Base-by-base conservation (phyloP, 2,888 invertebrate species). In the Plutella xylostella region DNA sequence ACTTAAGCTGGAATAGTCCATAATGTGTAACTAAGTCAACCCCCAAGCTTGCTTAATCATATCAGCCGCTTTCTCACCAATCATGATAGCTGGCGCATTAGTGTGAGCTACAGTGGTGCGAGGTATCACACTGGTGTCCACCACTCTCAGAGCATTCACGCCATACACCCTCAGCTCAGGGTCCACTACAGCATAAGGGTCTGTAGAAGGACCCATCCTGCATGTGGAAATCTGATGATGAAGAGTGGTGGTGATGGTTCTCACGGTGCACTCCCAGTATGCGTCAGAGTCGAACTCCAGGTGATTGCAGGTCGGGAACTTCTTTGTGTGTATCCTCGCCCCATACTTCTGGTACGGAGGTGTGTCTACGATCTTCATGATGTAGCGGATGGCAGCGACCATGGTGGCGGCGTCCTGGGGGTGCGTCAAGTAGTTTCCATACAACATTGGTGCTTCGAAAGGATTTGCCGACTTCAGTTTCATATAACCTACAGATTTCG, bases 201-300 rank as follows among this genome's bases (percentile, higher is more conserved):
- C 90, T 0, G 66, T 58, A 0, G 56, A 39, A 0, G 88, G 86
- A 0, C 90, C 90, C 90, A 91, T 90, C 64, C 88, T 89, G 54
- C 90, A 89, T 1, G 90, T 90, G 1, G 89, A 86, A 39, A 88
- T 85, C 57, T 90, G 89, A 63, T 91, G 91, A 56, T 90, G 89
- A 31, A 90, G 80, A 0, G 90, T 89, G 2, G 87, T 71, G 0
- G 88, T 87, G 20, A 88, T 59, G 0, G 86, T 79, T 37, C 88
- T 75, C 3, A 89, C 65, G 20, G 86, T 76, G 57, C 92, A 92
- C 55, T 87, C 87, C 90, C 91, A 90, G 57, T 90, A 91, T 1
- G 72, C 76, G 53, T 90, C 89, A 17, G 84, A 84, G 43, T 75
- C 83, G 52, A 87, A 88, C 19, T 72, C 55, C 56, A 72, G 75